Conservation (phyloP, 1,140 invertebrate species). For the Diachasmimorpha longicaudata region DNA sequence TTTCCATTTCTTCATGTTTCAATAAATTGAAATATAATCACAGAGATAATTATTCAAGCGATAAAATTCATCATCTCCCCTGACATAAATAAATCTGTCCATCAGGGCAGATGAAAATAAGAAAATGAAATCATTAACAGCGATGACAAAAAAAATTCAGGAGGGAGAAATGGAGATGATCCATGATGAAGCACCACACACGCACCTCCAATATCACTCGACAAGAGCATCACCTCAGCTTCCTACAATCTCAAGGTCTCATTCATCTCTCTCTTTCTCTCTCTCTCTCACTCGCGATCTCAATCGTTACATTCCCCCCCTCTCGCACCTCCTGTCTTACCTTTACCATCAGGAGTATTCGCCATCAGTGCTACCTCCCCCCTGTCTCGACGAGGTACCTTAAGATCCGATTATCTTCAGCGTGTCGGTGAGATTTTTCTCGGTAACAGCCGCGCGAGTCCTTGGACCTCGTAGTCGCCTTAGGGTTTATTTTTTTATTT, state of each 20-base stretch:
- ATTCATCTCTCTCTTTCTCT: not conserved
- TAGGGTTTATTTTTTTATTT: slow-evolving; percentile 40
- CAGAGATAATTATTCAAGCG: not conserved
- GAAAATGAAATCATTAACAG: not conserved
- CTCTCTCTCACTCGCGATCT: not conserved
- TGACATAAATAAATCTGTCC: not conserved
- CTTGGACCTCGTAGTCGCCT: slow-evolving; percentile 52
- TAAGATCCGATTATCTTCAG: slow-evolving; percentile 30
- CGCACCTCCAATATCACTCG: not conserved
- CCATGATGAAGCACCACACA: not conserved
- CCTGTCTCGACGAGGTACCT: not conserved
- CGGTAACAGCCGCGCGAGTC: slow-evolving; percentile 51
- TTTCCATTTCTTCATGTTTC: not conserved
- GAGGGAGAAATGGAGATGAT: not conserved
- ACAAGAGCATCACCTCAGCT: slow-evolving; percentile 9
- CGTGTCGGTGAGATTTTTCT: slow-evolving; percentile 50
- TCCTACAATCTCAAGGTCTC: slow-evolving; percentile 21
- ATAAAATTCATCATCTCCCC: not conserved
- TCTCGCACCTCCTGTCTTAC: no score
- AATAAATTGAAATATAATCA: not conserved
- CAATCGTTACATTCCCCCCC: no score
- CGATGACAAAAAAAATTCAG: not conserved
- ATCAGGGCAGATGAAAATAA: not conserved
- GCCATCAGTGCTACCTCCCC: not conserved
- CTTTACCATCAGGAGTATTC: no score